A percentile compares a stretch with the other conserved stretches of the same genome.
phyloP scores from a whole-genome alignment of 2,113 vertebrate genomes.

The Boulengeromyrus knoepffleri region DNA sequence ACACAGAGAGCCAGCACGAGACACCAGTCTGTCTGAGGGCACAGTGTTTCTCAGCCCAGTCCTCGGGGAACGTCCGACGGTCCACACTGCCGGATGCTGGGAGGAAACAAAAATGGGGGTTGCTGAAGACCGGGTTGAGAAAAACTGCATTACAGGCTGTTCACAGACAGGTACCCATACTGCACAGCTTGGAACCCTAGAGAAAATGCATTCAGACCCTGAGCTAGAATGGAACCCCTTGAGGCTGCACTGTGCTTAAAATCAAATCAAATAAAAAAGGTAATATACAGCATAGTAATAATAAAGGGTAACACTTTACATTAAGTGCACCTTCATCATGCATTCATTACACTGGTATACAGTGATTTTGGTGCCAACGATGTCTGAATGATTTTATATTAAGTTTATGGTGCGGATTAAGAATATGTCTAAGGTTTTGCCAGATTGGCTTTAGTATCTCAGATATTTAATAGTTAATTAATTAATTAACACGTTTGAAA shows the following conservation, averaged over 20 bases:
- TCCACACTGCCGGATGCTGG: background rate
- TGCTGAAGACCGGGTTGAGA: background rate
- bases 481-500: too few relatives aligned
- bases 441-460: too few relatives aligned
- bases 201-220: background rate
- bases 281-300: background rate
- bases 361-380: too few relatives aligned
- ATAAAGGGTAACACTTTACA: background rate
- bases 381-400: too few relatives aligned
- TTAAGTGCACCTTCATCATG: too few relatives aligned
- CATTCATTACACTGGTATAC: too few relatives aligned
- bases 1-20: background rate
- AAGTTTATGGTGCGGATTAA: too few relatives aligned
- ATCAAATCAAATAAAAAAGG: background rate
- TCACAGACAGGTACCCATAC: background rate
- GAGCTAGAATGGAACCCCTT: background rate
- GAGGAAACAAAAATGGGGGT: background rate
- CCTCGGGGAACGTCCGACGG: background rate
- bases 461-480: too few relatives aligned
- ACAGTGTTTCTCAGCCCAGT: background rate
- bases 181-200: background rate
- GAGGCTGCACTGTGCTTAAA: background rate
- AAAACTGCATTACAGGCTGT: background rate
- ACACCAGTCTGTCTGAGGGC: background rate
- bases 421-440: too few relatives aligned